phyloP scores from a whole-genome alignment of 2,797 vertebrate species.

The Lagocephalus sceleratus region DNA sequence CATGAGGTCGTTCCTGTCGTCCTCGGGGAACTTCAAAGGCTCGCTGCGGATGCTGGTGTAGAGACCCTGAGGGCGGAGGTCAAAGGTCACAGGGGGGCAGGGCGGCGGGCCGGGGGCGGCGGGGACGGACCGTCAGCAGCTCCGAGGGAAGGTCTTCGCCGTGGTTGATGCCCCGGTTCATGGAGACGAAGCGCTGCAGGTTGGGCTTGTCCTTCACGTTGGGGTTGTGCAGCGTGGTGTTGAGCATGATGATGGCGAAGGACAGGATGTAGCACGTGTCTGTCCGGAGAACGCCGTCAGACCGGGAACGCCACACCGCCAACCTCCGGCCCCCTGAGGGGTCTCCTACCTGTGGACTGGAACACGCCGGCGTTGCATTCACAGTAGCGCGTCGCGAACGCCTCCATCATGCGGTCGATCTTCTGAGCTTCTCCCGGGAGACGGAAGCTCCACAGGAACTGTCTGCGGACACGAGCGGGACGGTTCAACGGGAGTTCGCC shows the following conservation, averaged over 20 bases:
- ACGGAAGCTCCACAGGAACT: slow-evolving; percentile 95
- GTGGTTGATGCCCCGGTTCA: slow-evolving; percentile 88
- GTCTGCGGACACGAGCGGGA: slow-evolving; percentile 63
- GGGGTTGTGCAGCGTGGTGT: slow-evolving; percentile 93
- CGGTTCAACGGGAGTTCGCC: no score
- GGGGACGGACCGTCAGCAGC: slow-evolving; percentile 78
- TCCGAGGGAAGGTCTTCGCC: slow-evolving; percentile 81
- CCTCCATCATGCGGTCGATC: slow-evolving; percentile 97
- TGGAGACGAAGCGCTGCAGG: slow-evolving; percentile 85
- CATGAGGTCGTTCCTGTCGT: slow-evolving; percentile 90
- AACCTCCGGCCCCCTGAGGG: no score
- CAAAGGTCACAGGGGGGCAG: not conserved
- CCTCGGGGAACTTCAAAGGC: slow-evolving; percentile 92
- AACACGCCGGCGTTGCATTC: slow-evolving; percentile 88
- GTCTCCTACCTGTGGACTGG: slow-evolving; percentile 84
- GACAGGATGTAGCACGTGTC: slow-evolving; percentile 94
- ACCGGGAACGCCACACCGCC: no score
- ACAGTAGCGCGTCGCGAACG: slow-evolving; percentile 89
- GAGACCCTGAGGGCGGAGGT: slow-evolving; percentile 75
- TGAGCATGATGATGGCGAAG: slow-evolving; percentile 93
- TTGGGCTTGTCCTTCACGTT: slow-evolving; percentile 88
- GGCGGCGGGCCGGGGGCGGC: no score
- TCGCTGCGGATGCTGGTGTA: slow-evolving; percentile 91
- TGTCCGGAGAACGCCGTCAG: slow-evolving; percentile 50
- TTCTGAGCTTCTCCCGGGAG: slow-evolving; percentile 95